Base-by-base conservation (phyloP, 2,797 vertebrate genomes). In the Lates japonicus region DNA sequence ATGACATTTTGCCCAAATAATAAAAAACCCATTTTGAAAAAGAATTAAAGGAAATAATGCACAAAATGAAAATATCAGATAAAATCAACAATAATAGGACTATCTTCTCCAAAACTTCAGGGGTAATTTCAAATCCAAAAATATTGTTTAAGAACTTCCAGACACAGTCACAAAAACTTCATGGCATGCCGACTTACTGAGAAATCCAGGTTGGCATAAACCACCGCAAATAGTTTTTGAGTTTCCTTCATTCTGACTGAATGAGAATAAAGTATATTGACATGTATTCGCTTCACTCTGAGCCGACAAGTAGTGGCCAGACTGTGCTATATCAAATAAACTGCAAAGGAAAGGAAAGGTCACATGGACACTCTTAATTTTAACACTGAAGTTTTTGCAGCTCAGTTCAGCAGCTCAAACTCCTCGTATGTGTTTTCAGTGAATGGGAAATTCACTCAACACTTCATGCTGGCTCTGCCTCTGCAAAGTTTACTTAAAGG, bases 361-460 rank as follows among this genome's bases (percentile, higher is more conserved):
- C 25, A 29, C 25, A 29, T 29, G 25, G 25, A 29, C 25, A 29
- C 25, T 29, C 25, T 29, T 29, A 29, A 29, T n/a, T n/a, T n/a
- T n/a, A 10, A 13, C 42, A 19, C 37, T 42, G 41, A 14, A 14
- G 14, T 42, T 14, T 42, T 12, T 13, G 39, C 39, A 29, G 25
- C 39, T 41, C 3, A 7, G 11, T 13, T 42, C 41, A 14, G 41
- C 39, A 39, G 8, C 2, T 39, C 39, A 39, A 35, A 35, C 2
- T 37, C 37, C 59, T 37, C 55, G 2, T 4, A 48, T 62, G 10
- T 22, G 2, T 1, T 58, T 60, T 57, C 33, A 68, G 0, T 76
- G n/a, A 70, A 74, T 49, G 49, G 12, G 16, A 44, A 29, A 60
- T n/a, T 77, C 61, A 60, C 46, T 82, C 65, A 72, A 65, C 66